These are phyloP conservation scores for Harpegnathos saltator DNA, from an alignment of 1,140 invertebrate genomes.

Conservation along the genomic window DNA sequence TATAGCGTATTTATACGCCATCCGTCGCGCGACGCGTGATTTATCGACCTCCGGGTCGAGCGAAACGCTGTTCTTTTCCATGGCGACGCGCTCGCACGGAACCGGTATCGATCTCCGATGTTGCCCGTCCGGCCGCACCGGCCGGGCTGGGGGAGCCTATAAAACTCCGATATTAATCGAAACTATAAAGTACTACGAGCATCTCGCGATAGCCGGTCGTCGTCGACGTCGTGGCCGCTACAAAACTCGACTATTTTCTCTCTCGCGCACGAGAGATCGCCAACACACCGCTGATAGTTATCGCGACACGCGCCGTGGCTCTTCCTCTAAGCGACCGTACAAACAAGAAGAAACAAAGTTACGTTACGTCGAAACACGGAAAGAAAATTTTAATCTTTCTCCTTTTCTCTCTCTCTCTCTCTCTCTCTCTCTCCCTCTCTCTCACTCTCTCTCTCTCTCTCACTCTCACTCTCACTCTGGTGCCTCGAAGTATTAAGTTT, in stretches of 20 bases:
- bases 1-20: conserved; percentile 39
- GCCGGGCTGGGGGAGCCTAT: conserved; percentile 22
- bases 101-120: conserved; percentile 36
- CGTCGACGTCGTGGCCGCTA: not conserved
- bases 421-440: not conserved
- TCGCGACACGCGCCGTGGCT: not conserved
- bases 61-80: not conserved
- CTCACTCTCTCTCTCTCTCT: not conserved
- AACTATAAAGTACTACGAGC: conserved; percentile 17
- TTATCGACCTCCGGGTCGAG: conserved; percentile 47
- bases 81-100: conserved; percentile 12
- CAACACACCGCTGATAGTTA: conserved; percentile 30
- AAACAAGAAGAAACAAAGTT: conserved; percentile 28
- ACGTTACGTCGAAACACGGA: conserved; percentile 2
- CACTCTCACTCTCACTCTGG: too few species aligned
- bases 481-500: conserved; percentile 24
- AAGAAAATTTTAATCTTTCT: conserved; percentile 19
- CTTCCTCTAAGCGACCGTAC: not conserved
- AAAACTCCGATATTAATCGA: conserved; percentile 51
- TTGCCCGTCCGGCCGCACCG: not conserved
- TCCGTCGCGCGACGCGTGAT: conserved; percentile 47
- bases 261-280: conserved; percentile 11
- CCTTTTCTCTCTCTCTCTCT: not conserved
- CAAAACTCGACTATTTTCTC: conserved; percentile 11
- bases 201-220: not conserved